These are phyloP conservation scores for Phania funesta DNA, from an alignment of 2,888 invertebrate species.

Conservation along the genomic window DNA sequence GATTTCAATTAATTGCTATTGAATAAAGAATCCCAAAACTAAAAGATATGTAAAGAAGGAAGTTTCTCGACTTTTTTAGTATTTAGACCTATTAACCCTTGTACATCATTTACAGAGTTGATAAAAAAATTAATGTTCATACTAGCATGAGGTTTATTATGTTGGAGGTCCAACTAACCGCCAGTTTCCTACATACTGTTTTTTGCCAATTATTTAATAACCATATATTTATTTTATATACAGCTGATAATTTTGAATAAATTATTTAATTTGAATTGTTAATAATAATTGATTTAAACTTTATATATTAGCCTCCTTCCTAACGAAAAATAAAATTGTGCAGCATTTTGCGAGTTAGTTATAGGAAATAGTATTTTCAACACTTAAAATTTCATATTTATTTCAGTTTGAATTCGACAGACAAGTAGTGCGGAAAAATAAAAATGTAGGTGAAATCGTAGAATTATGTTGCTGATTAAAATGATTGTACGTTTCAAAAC, in stretches of 20 bases:
- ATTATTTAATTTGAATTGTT: constrained; percentile 24
- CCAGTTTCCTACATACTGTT: too few species aligned
- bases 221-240: constrained; percentile 13
- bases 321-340: neutral
- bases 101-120: too few species aligned
- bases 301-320: neutral
- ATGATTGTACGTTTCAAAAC: neutral
- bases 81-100: too few species aligned
- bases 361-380: neutral
- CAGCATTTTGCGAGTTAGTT: neutral
- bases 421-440: neutral
- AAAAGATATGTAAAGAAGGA: too few species aligned
- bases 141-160: too few species aligned
- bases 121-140: too few species aligned
- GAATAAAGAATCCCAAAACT: too few species aligned
- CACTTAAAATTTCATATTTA: neutral
- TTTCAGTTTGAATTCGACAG: constrained; percentile 5
- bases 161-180: too few species aligned
- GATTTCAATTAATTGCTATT: too few species aligned
- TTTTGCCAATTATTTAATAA: too few species aligned
- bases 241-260: constrained; percentile 17
- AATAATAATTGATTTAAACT: constrained; percentile 16
- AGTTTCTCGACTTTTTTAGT: too few species aligned
- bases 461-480: neutral
- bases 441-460: constrained; percentile 4